A percentile compares a stretch with the other conserved stretches of the same genome.
Conservation (phyloP, 2,888 invertebrate genomes). For the Bimastos eiseni region DNA sequence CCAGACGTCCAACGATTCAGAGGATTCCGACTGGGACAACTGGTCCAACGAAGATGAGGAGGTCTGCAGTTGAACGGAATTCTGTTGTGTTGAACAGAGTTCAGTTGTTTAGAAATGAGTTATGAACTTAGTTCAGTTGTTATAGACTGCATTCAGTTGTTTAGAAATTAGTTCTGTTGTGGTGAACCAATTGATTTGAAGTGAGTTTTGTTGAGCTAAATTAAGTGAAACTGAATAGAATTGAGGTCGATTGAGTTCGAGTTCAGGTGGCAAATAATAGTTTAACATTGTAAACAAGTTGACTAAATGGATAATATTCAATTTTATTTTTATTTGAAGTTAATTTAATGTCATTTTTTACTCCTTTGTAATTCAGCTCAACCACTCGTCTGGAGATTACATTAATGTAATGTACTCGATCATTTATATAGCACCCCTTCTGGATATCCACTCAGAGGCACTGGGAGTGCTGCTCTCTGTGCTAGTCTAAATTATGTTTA, state of each 20-base stretch:
- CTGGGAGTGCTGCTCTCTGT: no score
- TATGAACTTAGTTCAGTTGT: not conserved
- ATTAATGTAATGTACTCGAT: not conserved
- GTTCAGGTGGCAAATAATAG: not conserved
- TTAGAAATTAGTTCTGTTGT: not conserved
- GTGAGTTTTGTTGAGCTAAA: no score
- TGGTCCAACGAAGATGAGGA: conserved; percentile 13
- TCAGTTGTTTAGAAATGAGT: not conserved
- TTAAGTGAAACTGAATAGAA: not conserved
- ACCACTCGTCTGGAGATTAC: not conserved
- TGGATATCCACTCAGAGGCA: no score
- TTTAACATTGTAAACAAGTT: not conserved
- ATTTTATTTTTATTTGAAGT: not conserved
- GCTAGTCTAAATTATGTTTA: no score
- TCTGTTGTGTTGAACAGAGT: no score
- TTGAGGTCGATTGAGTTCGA: not conserved
- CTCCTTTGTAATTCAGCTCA: not conserved
- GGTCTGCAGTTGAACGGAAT: not conserved
- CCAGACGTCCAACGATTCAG: not conserved
- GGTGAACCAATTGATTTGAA: not conserved
- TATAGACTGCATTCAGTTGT: not conserved
- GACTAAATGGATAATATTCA: not conserved
- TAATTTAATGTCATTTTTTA: not conserved
- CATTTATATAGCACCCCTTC: no score
- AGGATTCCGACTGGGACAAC: conserved; percentile 20